Conservation (phyloP, 1,140 invertebrate species). For the Diabrotica virgifera region DNA sequence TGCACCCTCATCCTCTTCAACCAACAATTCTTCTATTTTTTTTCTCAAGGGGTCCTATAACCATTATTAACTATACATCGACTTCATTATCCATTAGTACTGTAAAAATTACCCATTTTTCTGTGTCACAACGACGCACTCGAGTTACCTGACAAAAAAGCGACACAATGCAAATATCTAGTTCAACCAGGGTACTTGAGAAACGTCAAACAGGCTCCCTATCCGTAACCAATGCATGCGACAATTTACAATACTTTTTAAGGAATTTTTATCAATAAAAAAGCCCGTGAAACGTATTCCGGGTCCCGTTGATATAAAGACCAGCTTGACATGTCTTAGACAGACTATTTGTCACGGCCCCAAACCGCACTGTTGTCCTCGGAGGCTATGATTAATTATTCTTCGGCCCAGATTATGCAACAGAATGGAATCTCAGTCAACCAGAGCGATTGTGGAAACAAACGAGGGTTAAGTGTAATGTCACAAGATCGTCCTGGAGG, state of each 20-base stretch:
- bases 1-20: neutral
- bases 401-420: slow-evolving; percentile 35
- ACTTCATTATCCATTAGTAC: neutral
- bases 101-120: slow-evolving; percentile 8
- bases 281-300: slow-evolving; percentile 33
- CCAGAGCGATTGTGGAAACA: slow-evolving; percentile 29
- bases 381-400: slow-evolving; percentile 37
- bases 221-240: slow-evolving; percentile 27
- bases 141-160: slow-evolving; percentile 17
- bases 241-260: slow-evolving; percentile 36
- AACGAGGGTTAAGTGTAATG: slow-evolving; percentile 33
- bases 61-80: neutral
- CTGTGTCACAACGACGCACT: slow-evolving; percentile 15
- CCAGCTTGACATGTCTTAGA: slow-evolving; percentile 39
- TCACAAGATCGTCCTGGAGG: slow-evolving; percentile 12
- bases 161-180: slow-evolving; percentile 28
- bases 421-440: slow-evolving; percentile 30
- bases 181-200: slow-evolving; percentile 27
- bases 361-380: slow-evolving; percentile 31
- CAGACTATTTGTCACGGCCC: slow-evolving; percentile 39
- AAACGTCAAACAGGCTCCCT: slow-evolving; percentile 25
- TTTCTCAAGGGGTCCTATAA: neutral
- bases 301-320: slow-evolving; percentile 27
- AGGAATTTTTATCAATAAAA: slow-evolving; percentile 28
- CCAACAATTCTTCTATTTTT: neutral